Base-by-base conservation (phyloP, 2,888 invertebrate genomes). In the Calameuta pallipes region DNA sequence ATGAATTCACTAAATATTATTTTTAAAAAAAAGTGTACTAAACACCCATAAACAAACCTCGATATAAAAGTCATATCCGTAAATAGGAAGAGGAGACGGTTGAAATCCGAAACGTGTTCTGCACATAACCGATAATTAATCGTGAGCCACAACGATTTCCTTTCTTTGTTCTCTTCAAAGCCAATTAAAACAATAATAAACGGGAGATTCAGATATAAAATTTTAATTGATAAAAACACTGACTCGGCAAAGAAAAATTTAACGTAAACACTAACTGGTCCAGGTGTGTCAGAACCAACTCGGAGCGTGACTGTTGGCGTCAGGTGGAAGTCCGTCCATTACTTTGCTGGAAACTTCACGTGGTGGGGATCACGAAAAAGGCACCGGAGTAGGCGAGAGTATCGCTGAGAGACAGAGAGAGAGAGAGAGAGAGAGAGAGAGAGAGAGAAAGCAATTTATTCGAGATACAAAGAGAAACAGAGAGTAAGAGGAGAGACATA, bases 111-210 rank as follows among this genome's bases (percentile, higher is more conserved):
- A 31, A 77, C 77, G 80, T 41, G 74, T 80, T 75, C 75, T 80
- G 75, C 80, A 80, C 77, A 80, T 80, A 34, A 74, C 71, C 70
- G 30, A 75, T 35, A 78, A 75, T 79, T 73, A 73, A 41, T 80
- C 80, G 76, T 79, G 15, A 41, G n/a, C 36, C 78, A 23, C 23
- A 23, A 56, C 9, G 23, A 15, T 23, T 56, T 56, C 23, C 23
- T 12, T 36, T 12, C 9, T 23, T 56, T 9, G 0, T 56, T 2
- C 23, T 23, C 56, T n/a, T 13, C 12, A 13, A 6, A 56, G 15
- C 56, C 23, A 23, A 56, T 56, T 23, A 23, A 23, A 23, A 9
- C 23, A 56, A 9, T 2, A 56, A 56, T 23, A 56, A 15, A 9
- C 41, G 0, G 4, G 15, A 56, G 9, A 56, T 56, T 9, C 23